A percentile compares a stretch with the other conserved stretches of the same genome.
Evolutionary conservation across 2,797 vertebrate species (phyloP).

Genomic region (Leuciscus waleckii): DNA sequence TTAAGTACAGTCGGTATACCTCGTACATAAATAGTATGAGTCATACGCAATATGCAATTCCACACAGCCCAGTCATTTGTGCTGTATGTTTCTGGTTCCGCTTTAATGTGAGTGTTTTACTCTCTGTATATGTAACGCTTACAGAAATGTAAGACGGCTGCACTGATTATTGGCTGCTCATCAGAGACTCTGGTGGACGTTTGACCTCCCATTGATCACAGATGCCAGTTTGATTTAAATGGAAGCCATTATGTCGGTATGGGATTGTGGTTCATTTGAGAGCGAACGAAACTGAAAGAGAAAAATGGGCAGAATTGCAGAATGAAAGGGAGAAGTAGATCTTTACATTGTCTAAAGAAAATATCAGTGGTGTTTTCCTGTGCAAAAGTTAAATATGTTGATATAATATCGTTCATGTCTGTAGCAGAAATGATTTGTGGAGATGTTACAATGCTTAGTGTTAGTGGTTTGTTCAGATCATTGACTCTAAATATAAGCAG

Average conservation of each 20-base stretch:
- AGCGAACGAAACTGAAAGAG: constrained; percentile 22
- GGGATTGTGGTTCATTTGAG: constrained; percentile 64
- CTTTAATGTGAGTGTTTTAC: not conserved
- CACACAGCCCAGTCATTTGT: not conserved
- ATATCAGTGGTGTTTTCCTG: not conserved
- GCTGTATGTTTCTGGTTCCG: not conserved
- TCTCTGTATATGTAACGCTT: not conserved
- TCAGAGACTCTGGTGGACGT: constrained; percentile 64
- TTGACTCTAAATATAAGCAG: not conserved
- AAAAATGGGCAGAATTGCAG: not conserved
- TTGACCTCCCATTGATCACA: constrained; percentile 69
- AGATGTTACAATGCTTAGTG: not conserved
- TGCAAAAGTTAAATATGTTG: not conserved
- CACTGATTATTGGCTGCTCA: constrained; percentile 44
- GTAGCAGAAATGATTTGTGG: not conserved
- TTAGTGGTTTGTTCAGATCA: constrained; percentile 2
- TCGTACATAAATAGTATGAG: not conserved
- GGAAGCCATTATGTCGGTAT: constrained; percentile 74
- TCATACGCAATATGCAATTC: not conserved
- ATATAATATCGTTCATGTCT: too few relatives aligned
- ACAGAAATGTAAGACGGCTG: constrained; percentile 52
- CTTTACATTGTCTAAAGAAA: not conserved
- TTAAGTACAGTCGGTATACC: not conserved
- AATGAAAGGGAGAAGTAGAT: not conserved
- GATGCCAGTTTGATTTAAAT: constrained; percentile 74